Percentiles rank a stretch among this genome's conserved stretches.
Conservation (phyloP, 1,140 invertebrate species). For the Neoseiulus cucumeris region DNA sequence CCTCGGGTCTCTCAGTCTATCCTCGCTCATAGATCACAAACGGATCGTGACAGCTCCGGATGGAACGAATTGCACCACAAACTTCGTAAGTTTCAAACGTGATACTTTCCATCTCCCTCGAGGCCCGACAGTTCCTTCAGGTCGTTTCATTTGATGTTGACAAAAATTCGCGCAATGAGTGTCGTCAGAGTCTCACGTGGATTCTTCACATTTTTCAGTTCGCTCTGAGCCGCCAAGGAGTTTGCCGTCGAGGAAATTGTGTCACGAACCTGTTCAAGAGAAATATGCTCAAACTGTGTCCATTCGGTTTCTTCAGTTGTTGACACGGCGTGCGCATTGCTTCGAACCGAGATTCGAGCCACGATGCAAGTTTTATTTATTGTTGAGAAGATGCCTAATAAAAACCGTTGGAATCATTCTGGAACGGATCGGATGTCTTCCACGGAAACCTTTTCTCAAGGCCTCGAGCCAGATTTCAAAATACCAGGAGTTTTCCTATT, state of each 20-base stretch:
- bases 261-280: neutral
- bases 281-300: slow-evolving; percentile 1
- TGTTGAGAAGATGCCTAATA: no score
- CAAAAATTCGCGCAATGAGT: neutral
- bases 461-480: no score
- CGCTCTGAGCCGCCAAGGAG: neutral
- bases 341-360: no score
- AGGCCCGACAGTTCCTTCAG: neutral
- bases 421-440: no score
- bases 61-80: neutral
- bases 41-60: neutral
- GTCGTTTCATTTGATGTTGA: neutral
- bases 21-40: neutral
- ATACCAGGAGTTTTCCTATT: no score
- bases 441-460: no score
- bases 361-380: no score
- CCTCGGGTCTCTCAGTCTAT: neutral
- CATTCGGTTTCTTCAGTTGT: neutral
- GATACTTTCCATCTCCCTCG: neutral
- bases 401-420: no score
- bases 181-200: no score
- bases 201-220: neutral
- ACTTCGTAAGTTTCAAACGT: neutral
- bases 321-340: neutral
- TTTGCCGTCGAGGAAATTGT: neutral